A percentile compares a stretch with the other conserved stretches of the same genome.
These are phyloP conservation scores for Ia io DNA, from an alignment of 2,113 vertebrate species.

Conservation along the genomic window DNA sequence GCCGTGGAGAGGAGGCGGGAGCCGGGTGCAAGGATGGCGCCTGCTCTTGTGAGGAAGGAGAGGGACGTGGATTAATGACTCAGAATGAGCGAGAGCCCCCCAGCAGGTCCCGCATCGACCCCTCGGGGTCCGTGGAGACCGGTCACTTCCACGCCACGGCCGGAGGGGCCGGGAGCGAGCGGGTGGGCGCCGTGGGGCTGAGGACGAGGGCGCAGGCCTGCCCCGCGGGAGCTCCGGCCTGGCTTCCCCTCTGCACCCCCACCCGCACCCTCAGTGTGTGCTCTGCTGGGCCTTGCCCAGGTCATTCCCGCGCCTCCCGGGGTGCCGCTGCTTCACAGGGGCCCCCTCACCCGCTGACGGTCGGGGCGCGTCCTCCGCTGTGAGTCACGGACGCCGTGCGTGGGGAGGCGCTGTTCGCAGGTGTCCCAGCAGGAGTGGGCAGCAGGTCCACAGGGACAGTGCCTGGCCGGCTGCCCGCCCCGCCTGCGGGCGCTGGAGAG, in stretches of 20 bases:
- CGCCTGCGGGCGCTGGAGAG: background rate
- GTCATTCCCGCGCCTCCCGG: background rate
- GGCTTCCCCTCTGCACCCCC: no score
- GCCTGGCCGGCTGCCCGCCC: background rate
- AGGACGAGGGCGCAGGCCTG: no score
- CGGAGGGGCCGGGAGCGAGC: accelerated
- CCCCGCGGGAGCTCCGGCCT: no score
- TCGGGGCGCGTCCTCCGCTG: background rate
- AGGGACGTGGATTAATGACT: background rate
- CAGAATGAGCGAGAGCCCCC: accelerated
- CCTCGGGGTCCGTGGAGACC: background rate
- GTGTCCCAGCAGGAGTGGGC: background rate
- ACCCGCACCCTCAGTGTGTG: background rate
- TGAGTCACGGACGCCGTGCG: background rate
- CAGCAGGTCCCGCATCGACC: no score
- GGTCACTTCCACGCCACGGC: background rate
- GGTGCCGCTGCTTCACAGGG: background rate
- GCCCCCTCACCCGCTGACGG: background rate
- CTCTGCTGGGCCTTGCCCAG: background rate
- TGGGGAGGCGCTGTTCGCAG: background rate
- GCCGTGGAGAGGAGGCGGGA: background rate
- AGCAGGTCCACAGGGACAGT: background rate
- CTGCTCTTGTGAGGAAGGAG: background rate
- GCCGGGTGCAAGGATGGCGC: accelerated
- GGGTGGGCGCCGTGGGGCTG: accelerated